Conservation (phyloP, 2,113 vertebrate species). For the Xyliphius kryptos region DNA sequence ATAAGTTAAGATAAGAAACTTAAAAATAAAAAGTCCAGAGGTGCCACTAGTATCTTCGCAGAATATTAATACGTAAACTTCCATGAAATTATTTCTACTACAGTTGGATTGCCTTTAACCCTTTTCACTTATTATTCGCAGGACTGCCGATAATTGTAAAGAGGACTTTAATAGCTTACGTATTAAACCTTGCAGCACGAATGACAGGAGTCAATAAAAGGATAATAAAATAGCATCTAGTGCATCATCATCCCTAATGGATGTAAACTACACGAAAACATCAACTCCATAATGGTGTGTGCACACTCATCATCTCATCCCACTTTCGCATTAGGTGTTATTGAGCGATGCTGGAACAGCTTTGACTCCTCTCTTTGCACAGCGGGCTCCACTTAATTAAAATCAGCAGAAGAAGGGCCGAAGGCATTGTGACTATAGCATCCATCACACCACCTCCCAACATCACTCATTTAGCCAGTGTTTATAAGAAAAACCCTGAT, state of each 20-base stretch:
- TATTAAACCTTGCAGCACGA: too few relatives aligned
- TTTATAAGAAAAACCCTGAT: conserved; percentile 28
- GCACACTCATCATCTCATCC: conserved; percentile 44
- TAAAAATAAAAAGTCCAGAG: too few relatives aligned
- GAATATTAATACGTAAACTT: too few relatives aligned
- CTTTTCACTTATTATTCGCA: too few relatives aligned
- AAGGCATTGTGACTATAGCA: conserved; percentile 21
- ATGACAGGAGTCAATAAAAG: too few relatives aligned
- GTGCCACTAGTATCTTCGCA: too few relatives aligned
- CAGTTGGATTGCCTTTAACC: too few relatives aligned
- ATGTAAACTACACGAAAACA: conserved; percentile 25
- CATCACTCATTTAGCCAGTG: conserved; percentile 30
- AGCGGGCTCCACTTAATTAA: conserved; percentile 44
- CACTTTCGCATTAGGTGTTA: conserved; percentile 57
- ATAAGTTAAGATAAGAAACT: too few relatives aligned
- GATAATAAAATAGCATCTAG: too few relatives aligned
- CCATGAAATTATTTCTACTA: too few relatives aligned
- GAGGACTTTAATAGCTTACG: too few relatives aligned
- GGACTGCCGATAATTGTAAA: too few relatives aligned
- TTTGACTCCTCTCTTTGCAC: conserved; percentile 11
- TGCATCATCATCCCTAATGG: conserved; percentile 15
- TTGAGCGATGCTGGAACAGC: conserved; percentile 39
- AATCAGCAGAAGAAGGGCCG: conserved; percentile 35
- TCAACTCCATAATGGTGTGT: conserved; percentile 31
- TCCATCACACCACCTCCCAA: conserved; percentile 32